Evolutionary conservation across 2,113 vertebrate genomes (phyloP), one percentile per base, ranked within the genome.

Genomic region (Pelvicachromis taeniatus): DNA sequence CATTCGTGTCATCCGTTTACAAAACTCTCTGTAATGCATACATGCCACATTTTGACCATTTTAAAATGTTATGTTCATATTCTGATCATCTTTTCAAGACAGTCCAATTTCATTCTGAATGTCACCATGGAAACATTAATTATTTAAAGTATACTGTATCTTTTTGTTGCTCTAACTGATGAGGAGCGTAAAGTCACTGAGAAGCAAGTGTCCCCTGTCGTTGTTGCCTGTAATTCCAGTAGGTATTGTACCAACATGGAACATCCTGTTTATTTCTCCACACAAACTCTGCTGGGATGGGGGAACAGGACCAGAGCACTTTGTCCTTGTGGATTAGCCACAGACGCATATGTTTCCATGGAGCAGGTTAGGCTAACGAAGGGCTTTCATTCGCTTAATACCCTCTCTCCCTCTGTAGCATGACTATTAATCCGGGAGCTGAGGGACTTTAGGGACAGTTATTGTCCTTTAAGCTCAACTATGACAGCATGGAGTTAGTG

Each of bases 311-410:
- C 86, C 26, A 63, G 35, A 87, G 63, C 7, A 7, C 63, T 82
- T 85, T 86, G 87, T 91, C 77, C 87, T 78, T 2, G 3, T 78
- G 79, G 87, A 91, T 93, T 88, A 91, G 68, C 29, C 8, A 2
- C 61, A 83, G 48, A 63, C 19, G 16, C 19, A 80, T 87, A 80
- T 13, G 82, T 93, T 90, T 84, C 90, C 68, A 85, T 87, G 84
- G 87, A 85, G 77, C 86, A 79, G 59, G 86, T 82, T 59, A 38
- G 48, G 59, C 19, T 78, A 77, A 19, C 29, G 9, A 54, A 48
- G 61, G 84, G 84, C 65, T 84, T 87, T 40, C 50, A 13, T 65
- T 85, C 7, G 21, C 52, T 65, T 59, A 79, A 88, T 77, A 80
- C 40, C 63, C 61, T 77, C 58, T 61, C 33, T 35, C 77, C n/a